A percentile compares a stretch with the other conserved stretches of the same genome.
Conservation (phyloP, 2,113 vertebrate species). For the Elaphurus davidianus region DNA sequence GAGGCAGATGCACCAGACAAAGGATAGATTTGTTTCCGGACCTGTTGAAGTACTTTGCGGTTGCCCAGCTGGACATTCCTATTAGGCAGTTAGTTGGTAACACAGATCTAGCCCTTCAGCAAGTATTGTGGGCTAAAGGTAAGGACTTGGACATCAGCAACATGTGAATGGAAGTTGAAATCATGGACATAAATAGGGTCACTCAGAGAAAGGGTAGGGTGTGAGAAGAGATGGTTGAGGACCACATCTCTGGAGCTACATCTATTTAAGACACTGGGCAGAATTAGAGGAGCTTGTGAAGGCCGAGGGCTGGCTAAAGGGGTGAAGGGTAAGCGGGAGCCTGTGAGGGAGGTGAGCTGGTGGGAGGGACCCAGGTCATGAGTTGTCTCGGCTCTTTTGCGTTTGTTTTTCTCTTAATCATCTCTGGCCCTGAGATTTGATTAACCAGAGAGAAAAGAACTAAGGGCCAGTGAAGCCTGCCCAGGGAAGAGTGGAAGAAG, state of each 20-base stretch:
- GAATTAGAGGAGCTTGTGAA: background rate
- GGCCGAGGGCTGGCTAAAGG: background rate
- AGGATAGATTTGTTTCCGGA: background rate
- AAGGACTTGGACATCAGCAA: background rate
- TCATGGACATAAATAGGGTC: background rate
- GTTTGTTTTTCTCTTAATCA: background rate
- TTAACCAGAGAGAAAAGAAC: background rate
- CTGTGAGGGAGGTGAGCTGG: background rate
- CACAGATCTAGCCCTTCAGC: background rate
- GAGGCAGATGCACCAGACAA: background rate
- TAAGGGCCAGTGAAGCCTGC: background rate
- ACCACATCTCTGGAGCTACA: background rate
- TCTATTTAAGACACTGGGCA: background rate
- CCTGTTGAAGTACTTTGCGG: no score
- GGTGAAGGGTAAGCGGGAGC: rapidly evolving
- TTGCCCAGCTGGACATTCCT: background rate
- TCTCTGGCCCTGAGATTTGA: background rate
- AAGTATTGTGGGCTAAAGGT: background rate
- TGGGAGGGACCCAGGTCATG: background rate
- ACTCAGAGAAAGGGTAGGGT: background rate
- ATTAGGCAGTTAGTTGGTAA: background rate
- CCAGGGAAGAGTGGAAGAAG: background rate
- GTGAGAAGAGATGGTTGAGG: background rate
- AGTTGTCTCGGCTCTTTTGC: background rate
- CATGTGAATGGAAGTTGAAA: background rate